Conservation (phyloP, 2,113 vertebrate genomes). For the Pseudorhombus dupliciocellatus region DNA sequence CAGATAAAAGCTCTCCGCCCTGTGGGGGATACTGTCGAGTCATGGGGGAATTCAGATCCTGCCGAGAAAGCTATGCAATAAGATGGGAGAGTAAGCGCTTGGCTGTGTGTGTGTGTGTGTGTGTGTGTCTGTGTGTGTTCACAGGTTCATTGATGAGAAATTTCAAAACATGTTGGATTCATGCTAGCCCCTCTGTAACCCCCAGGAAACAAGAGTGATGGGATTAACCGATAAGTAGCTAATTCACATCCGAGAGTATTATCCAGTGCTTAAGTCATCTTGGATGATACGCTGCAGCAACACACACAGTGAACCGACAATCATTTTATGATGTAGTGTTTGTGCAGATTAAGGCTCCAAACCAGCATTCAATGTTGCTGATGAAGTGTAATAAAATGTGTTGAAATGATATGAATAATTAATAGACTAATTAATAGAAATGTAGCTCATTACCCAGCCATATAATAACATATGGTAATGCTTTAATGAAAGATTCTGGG, state of each 20-base stretch:
- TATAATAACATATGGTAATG: conserved; percentile 1
- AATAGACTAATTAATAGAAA: conserved; percentile 43
- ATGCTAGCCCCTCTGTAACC: conserved; percentile 43
- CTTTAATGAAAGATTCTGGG: not conserved
- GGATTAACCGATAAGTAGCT: conserved; percentile 68
- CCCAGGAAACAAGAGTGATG: conserved; percentile 57
- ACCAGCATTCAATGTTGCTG: conserved; percentile 11
- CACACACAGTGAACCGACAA: conserved; percentile 40
- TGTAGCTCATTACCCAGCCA: conserved; percentile 4
- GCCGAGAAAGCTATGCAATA: conserved; percentile 20
- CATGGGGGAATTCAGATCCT: conserved; percentile 34
- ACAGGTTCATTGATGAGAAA: conserved; percentile 37
- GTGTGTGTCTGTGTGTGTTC: conserved; percentile 23
- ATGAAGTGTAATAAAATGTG: conserved; percentile 18
- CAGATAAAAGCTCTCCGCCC: conserved; percentile 63
- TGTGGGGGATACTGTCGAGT: conserved; percentile 38
- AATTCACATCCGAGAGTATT: conserved; percentile 62
- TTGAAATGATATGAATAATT: conserved; percentile 50
- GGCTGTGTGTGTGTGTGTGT: not conserved
- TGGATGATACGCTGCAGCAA: conserved; percentile 34
- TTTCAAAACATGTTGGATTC: conserved; percentile 62
- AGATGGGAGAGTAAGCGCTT: conserved; percentile 23
- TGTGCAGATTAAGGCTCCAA: conserved; percentile 22
- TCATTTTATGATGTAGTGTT: conserved; percentile 40
- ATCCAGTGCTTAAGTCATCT: conserved; percentile 54